Base-by-base conservation (phyloP, 2,888 invertebrate genomes). In the Chorisops tibialis region DNA sequence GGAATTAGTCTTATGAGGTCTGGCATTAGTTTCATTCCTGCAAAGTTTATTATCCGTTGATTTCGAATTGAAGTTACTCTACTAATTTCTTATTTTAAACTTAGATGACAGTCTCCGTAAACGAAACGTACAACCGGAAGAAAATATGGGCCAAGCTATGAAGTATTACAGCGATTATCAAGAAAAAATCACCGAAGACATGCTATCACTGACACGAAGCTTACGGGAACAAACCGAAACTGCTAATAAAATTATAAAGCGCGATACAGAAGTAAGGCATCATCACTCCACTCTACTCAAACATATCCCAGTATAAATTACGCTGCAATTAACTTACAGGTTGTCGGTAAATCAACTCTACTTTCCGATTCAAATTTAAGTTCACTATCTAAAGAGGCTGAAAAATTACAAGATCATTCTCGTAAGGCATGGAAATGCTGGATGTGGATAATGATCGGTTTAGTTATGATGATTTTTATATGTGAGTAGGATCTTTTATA, bases 101-200 rank as follows among this genome's bases (percentile, higher is more conserved):
- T n/a, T n/a, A 73, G 77, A 75, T 63, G 73, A 70, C 39, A 70
- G 71, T 50, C 43, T 76, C 11, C 67, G 74, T 37, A 69, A 75
- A 64, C 66, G 80, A 66, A 73, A 72, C 63, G 69, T 69, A 12
- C 65, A 67, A 1, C 68, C 70, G 21, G 82, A 83, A 62, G 86
- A 87, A 68, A 52, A 50, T 9, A 82, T 93, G 66, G 93, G 93
- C 73, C 86, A 89, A 22, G 79, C 94, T 11, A 81, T 96, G 59
- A 88, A 91, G 72, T 90, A 92, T 75, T 93, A 97, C 73, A 88
- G 92, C 71, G 86, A 89, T 67, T 85, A 91, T 79, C 96, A 97
- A 73, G 93, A 93, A 71, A 91, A 91, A 74, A 88, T 97, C 21
- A 93, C 96, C 0, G 92, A 95, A 70, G 94, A 96, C 71, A 94